Evolutionary conservation across 2,113 vertebrate genomes (phyloP).

Genomic region (Neogobius melanostomus): DNA sequence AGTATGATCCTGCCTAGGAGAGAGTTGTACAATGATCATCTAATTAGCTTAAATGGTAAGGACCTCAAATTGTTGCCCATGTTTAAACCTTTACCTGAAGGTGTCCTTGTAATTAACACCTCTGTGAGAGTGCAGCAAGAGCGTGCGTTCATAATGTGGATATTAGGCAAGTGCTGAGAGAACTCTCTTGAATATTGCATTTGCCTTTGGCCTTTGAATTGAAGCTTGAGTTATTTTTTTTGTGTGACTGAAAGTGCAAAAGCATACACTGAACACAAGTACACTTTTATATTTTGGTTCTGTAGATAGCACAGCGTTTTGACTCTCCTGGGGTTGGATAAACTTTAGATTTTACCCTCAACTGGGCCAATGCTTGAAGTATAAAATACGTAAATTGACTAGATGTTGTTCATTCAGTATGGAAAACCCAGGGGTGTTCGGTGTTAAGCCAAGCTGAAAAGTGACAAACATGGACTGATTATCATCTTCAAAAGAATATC

Average conservation of each 20-base stretch:
- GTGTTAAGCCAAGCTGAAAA: slow-evolving; percentile 20
- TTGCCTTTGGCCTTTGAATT: background rate
- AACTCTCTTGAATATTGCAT: background rate
- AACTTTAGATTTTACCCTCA: slow-evolving; percentile 1
- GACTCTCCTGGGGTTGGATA: background rate
- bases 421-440: slow-evolving; percentile 17
- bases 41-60: slow-evolving; percentile 25
- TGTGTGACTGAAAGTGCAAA: background rate
- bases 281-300: background rate
- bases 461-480: slow-evolving; percentile 34
- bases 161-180: background rate
- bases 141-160: background rate
- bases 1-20: background rate
- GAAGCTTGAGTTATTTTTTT: background rate
- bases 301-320: background rate
- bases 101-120: slow-evolving; percentile 44
- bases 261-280: no score
- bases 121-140: slow-evolving; percentile 22
- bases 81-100: slow-evolving; percentile 45
- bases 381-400: slow-evolving; percentile 19
- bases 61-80: slow-evolving; percentile 10
- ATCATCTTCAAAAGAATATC: slow-evolving; percentile 35
- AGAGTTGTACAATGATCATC: slow-evolving; percentile 43
- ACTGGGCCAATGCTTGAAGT: slow-evolving; percentile 2
- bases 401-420: slow-evolving; percentile 4